A percentile compares a stretch with the other conserved stretches of the same genome.
Conservation (phyloP, 2,888 invertebrate species). For the Nephrotoma appendiculata region DNA sequence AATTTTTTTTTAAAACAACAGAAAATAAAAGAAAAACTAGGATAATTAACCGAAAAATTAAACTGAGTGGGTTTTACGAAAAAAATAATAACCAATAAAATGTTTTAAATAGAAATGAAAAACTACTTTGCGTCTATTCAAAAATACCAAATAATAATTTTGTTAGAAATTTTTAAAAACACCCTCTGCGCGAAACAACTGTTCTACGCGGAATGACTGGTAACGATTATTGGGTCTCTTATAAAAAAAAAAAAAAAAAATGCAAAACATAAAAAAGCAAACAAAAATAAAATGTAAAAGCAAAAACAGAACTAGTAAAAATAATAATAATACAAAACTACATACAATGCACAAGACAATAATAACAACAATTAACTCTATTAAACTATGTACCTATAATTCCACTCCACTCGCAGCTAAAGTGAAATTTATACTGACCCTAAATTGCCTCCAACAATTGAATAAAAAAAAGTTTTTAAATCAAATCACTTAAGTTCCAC, state of each 20-base stretch:
- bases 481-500: not conserved
- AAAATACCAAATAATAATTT: slow-evolving; percentile 3
- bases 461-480: not conserved
- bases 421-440: not conserved
- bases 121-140: not conserved
- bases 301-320: not conserved
- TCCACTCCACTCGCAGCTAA: not conserved
- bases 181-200: slow-evolving; percentile 7
- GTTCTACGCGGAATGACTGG: slow-evolving; percentile 10
- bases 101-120: not conserved
- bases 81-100: not conserved
- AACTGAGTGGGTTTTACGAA: not conserved
- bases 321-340: not conserved
- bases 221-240: slow-evolving; percentile 6
- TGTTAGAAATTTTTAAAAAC: not conserved
- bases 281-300: not conserved
- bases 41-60: not conserved
- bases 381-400: not conserved
- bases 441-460: not conserved
- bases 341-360: not conserved
- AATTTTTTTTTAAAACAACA: not conserved
- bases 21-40: not conserved
- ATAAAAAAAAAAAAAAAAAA: slow-evolving; percentile 4
- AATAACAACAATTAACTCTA: not conserved
- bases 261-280: not conserved